Base-by-base conservation (phyloP, 2,888 invertebrate species). In the Yponomeuta plumbellus region DNA sequence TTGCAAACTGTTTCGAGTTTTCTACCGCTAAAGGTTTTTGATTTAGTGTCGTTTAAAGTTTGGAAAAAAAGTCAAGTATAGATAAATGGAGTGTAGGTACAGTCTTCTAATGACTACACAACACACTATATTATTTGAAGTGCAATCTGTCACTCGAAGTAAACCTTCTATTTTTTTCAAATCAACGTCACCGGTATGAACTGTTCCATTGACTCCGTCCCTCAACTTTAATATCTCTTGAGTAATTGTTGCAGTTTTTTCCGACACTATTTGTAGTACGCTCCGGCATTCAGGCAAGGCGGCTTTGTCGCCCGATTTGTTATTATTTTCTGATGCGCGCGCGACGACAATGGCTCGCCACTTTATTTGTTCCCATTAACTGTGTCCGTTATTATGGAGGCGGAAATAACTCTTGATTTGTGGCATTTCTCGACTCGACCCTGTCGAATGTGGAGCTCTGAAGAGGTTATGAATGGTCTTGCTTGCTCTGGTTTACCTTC, bases 211-310 rank as follows among this genome's bases (percentile, higher is more conserved):
- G 44, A 52, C 44, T 52, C 44, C 44, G 44, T 52, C 44, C 44
- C 44, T 52, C 44, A 17, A 17, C 44, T 52, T 52, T 52, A 52
- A 52, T 52, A 52, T 52, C 44, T 52, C 44, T 17, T 17, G 17
- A 52, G 44, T 52, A 52, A 52, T 52, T 52, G 44, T 52, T 52
- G 44, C 44, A 52, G 44, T 52, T 52, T 52, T 52, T 52, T 52
- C 44, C 44, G 17, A 17, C 13, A 52, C 44, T 17, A 52, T 52
- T 52, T 52, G 44, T 13, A 17, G 44, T 52, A 52, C 44, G 44
- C 44, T 52, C 44, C 44, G 44, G 44, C 44, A 52, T 52, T 52
- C 44, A 52, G 17, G 17, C 17, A 2, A 3, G 17, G 44, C 17
- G 44, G 44, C 44, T 52, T 52, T 52, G 44, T 52, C 13, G 17